Conservation (phyloP, 2,113 vertebrate genomes). For the Xyliphius kryptos region DNA sequence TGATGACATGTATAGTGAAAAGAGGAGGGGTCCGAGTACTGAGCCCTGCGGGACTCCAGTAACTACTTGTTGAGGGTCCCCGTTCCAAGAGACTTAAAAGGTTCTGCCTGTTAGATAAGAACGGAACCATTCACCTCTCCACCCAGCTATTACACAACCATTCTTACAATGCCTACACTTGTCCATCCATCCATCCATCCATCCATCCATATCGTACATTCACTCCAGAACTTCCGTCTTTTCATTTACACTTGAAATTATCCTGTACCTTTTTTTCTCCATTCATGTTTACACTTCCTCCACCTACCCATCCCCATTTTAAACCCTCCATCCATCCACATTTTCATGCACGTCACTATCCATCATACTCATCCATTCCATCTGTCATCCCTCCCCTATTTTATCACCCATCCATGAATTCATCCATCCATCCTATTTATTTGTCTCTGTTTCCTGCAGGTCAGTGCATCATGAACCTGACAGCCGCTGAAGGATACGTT, state of each 20-base stretch:
- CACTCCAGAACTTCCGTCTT: no score
- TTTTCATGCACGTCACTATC: not conserved
- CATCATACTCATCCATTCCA: not conserved
- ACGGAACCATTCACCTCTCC: no score
- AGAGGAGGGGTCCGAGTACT: no score
- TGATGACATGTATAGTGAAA: no score
- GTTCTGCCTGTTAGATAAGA: no score
- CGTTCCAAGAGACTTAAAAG: no score
- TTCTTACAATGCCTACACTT: not conserved
- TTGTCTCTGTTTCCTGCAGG: no score
- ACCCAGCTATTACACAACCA: not conserved
- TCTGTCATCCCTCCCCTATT: not conserved
- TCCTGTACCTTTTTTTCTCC: no score
- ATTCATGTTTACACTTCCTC: not conserved
- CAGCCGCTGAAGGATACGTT: slow-evolving; percentile 79
- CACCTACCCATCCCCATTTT: not conserved
- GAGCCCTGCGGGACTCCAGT: no score
- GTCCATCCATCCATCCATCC: not conserved
- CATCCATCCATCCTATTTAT: no score
- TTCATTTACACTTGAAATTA: no score
- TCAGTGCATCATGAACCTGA: slow-evolving; percentile 84
- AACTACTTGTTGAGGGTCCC: no score
- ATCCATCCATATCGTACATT: not conserved
- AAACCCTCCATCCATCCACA: not conserved
- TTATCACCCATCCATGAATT: slow-evolving; percentile 4